Conservation (phyloP, 1,140 invertebrate species). For the Eciton burchellii region DNA sequence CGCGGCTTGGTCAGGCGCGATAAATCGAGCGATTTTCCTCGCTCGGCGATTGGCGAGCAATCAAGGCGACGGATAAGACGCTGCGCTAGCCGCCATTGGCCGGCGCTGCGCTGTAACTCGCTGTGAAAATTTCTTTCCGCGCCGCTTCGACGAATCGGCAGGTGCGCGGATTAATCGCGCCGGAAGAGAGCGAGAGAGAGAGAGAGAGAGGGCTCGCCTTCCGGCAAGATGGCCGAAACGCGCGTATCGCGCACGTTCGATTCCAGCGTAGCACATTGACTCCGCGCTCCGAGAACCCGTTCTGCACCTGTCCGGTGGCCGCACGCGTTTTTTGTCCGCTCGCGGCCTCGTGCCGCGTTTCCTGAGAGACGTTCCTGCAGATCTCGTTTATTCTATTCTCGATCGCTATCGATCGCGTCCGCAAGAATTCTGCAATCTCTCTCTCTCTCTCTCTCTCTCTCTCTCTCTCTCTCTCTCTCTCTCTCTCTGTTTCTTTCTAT, state of each 20-base stretch:
- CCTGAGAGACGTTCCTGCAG: too few relatives aligned
- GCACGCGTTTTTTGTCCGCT: too few relatives aligned
- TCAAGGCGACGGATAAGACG: constrained; percentile 15
- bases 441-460: too few relatives aligned
- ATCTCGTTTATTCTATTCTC: too few relatives aligned
- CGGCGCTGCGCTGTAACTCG: constrained; percentile 5
- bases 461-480: too few relatives aligned
- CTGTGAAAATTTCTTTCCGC: constrained; percentile 16
- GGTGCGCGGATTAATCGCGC: constrained; percentile 40
- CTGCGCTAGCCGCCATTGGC: neutral
- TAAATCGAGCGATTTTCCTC: constrained; percentile 49
- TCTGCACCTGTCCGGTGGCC: neutral
- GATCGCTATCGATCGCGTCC: too few relatives aligned
- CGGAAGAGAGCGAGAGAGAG: constrained; percentile 13
- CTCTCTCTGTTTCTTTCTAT: too few relatives aligned
- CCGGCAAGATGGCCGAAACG: constrained; percentile 29
- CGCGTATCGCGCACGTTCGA: constrained; percentile 14
- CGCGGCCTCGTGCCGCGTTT: too few relatives aligned
- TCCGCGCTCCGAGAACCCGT: constrained; percentile 1
- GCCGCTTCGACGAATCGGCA: constrained; percentile 34
- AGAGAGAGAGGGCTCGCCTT: too few relatives aligned
- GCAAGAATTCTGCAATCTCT: too few relatives aligned
- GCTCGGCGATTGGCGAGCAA: constrained; percentile 1
- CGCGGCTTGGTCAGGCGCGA: constrained; percentile 25
- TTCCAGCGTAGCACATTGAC: constrained; percentile 4